A percentile compares a stretch with the other conserved stretches of the same genome.
Conservation (phyloP, 1,140 invertebrate genomes). For the Teleogryllus occipitalis region DNA sequence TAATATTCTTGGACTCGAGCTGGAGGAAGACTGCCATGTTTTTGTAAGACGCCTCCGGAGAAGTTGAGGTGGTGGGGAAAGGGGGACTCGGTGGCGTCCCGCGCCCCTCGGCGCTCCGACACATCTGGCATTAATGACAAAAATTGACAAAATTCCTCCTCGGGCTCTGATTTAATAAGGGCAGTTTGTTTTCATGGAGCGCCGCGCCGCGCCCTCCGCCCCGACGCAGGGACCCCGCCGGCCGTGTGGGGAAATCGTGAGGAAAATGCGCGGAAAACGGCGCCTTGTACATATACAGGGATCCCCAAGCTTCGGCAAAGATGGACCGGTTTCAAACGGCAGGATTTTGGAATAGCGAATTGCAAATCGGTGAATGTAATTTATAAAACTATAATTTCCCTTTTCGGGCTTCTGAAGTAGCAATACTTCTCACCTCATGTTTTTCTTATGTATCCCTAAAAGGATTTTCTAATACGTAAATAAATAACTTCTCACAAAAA, state of each 20-base stretch:
- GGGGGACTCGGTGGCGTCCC: too few relatives aligned
- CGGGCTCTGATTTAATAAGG: neutral
- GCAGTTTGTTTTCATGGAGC: neutral
- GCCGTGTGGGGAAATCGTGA: neutral
- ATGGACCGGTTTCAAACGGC: too few relatives aligned
- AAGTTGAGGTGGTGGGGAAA: too few relatives aligned
- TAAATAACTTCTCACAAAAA: too few relatives aligned
- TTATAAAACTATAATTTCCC: too few relatives aligned
- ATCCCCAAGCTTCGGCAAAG: too few relatives aligned
- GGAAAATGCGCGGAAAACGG: neutral
- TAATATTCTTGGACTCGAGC: neutral
- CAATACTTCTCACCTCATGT: too few relatives aligned
- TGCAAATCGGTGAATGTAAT: too few relatives aligned
- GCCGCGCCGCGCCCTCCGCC: neutral
- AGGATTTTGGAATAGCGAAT: too few relatives aligned
- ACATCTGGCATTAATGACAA: constrained; percentile 4
- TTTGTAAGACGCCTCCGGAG: neutral
- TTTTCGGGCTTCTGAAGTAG: too few relatives aligned
- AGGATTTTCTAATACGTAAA: too few relatives aligned
- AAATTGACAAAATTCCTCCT: neutral
- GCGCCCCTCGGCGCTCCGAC: neutral
- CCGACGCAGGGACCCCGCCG: neutral
- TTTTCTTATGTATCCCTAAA: too few relatives aligned
- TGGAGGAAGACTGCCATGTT: neutral
- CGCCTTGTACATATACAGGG: neutral